phyloP scores from a whole-genome alignment of 2,888 invertebrate genomes.

The Agrotis ipsilon region DNA sequence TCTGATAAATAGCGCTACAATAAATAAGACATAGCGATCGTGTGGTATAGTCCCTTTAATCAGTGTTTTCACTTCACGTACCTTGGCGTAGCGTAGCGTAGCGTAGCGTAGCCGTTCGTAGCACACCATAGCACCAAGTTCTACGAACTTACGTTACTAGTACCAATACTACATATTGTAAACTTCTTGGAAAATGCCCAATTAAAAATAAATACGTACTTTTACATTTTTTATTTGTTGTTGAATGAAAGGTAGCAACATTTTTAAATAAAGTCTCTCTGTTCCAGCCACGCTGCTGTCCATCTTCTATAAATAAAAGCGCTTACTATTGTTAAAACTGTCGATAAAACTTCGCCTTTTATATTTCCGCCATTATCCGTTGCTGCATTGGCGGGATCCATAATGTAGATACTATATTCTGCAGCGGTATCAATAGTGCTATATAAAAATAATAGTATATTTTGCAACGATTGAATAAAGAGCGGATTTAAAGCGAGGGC shows the following conservation, averaged over 20 bases:
- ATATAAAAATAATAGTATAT: constrained; percentile 31
- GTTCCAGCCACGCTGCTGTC: neutral
- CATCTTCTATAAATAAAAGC: neutral
- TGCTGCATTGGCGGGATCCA: constrained; percentile 8
- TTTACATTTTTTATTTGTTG: too few species aligned
- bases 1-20: too few species aligned
- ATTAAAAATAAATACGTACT: neutral
- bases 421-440: constrained; percentile 6
- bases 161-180: neutral
- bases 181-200: neutral
- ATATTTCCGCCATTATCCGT: constrained; percentile 2
- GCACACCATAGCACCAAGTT: constrained; percentile 13
- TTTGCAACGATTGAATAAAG: too few species aligned
- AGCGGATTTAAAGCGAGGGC: too few species aligned
- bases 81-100: neutral
- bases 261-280: neutral
- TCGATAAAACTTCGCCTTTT: constrained; percentile 13
- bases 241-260: neutral
- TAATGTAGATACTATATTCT: constrained; percentile 33
- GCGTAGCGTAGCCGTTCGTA: constrained; percentile 16
- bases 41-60: too few species aligned
- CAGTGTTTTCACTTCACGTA: neutral
- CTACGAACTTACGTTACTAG: constrained; percentile 16
- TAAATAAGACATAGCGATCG: too few species aligned
- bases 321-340: constrained; percentile 4